A percentile compares a stretch with the other conserved stretches of the same genome.
Conservation (phyloP, 1,140 invertebrate species). For the Calephelis nemesis region DNA sequence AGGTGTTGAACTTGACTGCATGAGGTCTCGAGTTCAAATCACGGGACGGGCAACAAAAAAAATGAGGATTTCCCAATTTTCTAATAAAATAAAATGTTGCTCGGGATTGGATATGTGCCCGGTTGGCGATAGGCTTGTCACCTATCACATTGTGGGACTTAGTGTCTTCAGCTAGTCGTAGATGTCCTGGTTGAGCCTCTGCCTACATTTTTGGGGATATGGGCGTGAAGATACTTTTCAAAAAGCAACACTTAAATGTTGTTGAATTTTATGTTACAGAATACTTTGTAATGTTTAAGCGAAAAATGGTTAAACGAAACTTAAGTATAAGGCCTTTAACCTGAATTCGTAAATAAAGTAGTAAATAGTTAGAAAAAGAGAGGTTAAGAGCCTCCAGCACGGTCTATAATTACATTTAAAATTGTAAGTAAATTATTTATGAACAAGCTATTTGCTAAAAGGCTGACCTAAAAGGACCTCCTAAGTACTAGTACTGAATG, state of each 20-base stretch:
- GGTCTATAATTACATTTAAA: not conserved
- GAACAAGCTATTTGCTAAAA: not conserved
- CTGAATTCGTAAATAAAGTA: slow-evolving; percentile 9
- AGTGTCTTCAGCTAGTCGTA: too few relatives aligned
- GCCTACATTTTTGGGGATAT: too few relatives aligned
- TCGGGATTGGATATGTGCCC: too few relatives aligned
- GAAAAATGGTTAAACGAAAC: not conserved
- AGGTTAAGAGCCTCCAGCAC: slow-evolving; percentile 2
- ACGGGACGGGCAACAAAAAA: too few relatives aligned
- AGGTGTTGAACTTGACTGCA: too few relatives aligned
- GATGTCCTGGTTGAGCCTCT: too few relatives aligned
- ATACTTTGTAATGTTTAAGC: not conserved
- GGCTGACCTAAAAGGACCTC: not conserved
- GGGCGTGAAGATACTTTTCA: not conserved
- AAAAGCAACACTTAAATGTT: not conserved
- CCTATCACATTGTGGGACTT: too few relatives aligned
- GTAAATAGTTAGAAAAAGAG: slow-evolving; percentile 15
- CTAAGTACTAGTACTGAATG: not conserved
- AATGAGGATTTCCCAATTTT: too few relatives aligned
- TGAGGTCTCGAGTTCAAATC: too few relatives aligned
- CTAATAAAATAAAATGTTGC: too few relatives aligned
- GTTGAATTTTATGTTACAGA: not conserved
- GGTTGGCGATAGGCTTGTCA: too few relatives aligned
- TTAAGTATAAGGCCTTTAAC: slow-evolving; percentile 1
- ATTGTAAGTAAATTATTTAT: slow-evolving; percentile 10